These are phyloP conservation scores for Bradynema listronoti DNA, from an alignment of 1,140 invertebrate species.

Conservation along the genomic window DNA sequence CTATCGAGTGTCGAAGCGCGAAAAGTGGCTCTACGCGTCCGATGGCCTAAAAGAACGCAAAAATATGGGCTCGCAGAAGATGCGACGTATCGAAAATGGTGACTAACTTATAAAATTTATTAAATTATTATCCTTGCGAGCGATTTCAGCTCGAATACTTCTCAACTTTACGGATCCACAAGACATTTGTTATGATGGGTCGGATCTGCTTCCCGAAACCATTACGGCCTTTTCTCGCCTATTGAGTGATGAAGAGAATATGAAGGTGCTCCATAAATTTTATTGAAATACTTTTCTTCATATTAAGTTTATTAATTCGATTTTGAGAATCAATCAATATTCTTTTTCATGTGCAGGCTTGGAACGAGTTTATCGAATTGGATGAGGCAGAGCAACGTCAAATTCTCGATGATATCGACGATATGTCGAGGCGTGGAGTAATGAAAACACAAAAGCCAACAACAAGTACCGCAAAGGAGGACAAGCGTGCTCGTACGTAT, in stretches of 20 bases:
- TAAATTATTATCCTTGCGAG: not conserved
- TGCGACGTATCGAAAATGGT: conserved; percentile 54
- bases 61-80: conserved; percentile 53
- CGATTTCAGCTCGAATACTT: conserved; percentile 29
- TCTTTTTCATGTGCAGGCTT: conserved; percentile 24
- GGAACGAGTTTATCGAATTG: conserved; percentile 54
- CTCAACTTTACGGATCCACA: conserved; percentile 42
- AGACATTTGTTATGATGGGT: conserved; percentile 51
- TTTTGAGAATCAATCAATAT: conserved; percentile 6
- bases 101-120: not conserved
- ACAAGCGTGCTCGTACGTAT: conserved; percentile 4
- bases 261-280: too few species aligned
- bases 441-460: conserved; percentile 15
- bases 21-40: not conserved
- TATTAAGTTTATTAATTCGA: conserved; percentile 4
- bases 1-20: conserved; percentile 8
- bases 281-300: too few species aligned
- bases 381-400: conserved; percentile 46
- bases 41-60: conserved; percentile 26
- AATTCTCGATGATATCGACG: conserved; percentile 34
- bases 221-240: conserved; percentile 50
- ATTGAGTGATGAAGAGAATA: conserved; percentile 45
- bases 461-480: conserved; percentile 21
- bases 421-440: conserved; percentile 10
- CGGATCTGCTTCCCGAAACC: conserved; percentile 43